Base-by-base conservation (phyloP, 2,888 invertebrate species). In the Spodoptera littoralis region DNA sequence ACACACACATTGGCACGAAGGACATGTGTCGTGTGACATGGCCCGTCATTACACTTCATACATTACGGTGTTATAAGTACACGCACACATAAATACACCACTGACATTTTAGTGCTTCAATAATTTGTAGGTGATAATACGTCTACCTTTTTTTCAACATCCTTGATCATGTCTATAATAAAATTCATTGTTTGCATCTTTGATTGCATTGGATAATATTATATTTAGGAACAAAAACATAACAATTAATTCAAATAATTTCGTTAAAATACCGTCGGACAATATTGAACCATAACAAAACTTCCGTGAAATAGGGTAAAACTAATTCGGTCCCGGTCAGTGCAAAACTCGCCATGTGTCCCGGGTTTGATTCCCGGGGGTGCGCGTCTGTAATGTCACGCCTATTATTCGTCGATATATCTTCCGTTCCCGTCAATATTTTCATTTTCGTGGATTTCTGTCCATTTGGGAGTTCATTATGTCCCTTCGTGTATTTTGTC, bases 251-350 rank as follows among this genome's bases (percentile, higher is more conserved):
- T 66, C 27, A 66, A 64, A 70, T 73, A 50, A 65, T 48, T 63
- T 46, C 51, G 44, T 69, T 56, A 70, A 75, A 75, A 70, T 60
- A 76, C 68, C 79, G 71, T 56, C 61, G 72, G 73, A 78, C 74
- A 82, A 70, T 81, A 81, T 80, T 69, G 65, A 76, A 84, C 85
- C 88, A 88, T 88, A 87, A 85, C 92, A 87, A 93, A 75, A 93
- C 73, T 91, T 89, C 92, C 92, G 89, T 93, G 93, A 93, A 93
- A 93, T 93, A 85, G 92, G 92, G 92, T 92, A 92, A 91, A 92
- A 90, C 88, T 91, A 92, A 92, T 92, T 90, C 87, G 75, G 75
- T 76, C 77, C 73, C 84, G 87, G 88, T 81, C 84, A 86, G 84
- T 80, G 65, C 68, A 62, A 76, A 36, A 77, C 82, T 83, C 81